Conservation (phyloP, 2,797 vertebrate genomes). For the Pelobates cultripes region DNA sequence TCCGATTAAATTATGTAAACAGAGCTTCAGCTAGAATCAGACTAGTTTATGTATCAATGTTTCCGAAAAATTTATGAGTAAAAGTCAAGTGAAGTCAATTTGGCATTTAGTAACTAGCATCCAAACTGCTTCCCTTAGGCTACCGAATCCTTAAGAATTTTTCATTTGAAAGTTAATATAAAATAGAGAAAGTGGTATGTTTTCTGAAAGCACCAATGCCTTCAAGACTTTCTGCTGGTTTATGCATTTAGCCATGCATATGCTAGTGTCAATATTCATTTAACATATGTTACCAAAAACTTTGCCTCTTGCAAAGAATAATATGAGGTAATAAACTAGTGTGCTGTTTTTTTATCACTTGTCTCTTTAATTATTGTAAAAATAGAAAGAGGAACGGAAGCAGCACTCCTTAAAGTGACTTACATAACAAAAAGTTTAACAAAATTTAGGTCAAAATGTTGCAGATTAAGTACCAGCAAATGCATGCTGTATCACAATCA, state of each 20-base stretch:
- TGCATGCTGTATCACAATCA: too few species aligned
- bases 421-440: too few species aligned
- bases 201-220: slow-evolving; percentile 49
- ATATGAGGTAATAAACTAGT: slow-evolving; percentile 45
- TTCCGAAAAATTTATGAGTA: slow-evolving; percentile 35
- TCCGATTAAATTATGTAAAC: slow-evolving; percentile 43
- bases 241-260: slow-evolving; percentile 53
- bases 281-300: slow-evolving; percentile 48
- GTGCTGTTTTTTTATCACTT: neutral
- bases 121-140: slow-evolving; percentile 52
- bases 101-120: slow-evolving; percentile 54
- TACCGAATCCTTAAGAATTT: slow-evolving; percentile 55
- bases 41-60: slow-evolving; percentile 39
- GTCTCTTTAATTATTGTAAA: neutral
- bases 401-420: too few species aligned
- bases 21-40: slow-evolving; percentile 47
- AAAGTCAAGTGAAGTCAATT: slow-evolving; percentile 52
- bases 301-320: slow-evolving; percentile 23
- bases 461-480: too few species aligned
- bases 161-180: slow-evolving; percentile 60
- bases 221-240: slow-evolving; percentile 46
- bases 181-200: slow-evolving; percentile 44
- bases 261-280: slow-evolving; percentile 55
- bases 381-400: too few species aligned
- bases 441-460: too few species aligned